A percentile compares a stretch with the other conserved stretches of the same genome.
These are phyloP conservation scores for Oligia strigilis DNA, from an alignment of 2,888 invertebrate genomes.

Conservation along the genomic window DNA sequence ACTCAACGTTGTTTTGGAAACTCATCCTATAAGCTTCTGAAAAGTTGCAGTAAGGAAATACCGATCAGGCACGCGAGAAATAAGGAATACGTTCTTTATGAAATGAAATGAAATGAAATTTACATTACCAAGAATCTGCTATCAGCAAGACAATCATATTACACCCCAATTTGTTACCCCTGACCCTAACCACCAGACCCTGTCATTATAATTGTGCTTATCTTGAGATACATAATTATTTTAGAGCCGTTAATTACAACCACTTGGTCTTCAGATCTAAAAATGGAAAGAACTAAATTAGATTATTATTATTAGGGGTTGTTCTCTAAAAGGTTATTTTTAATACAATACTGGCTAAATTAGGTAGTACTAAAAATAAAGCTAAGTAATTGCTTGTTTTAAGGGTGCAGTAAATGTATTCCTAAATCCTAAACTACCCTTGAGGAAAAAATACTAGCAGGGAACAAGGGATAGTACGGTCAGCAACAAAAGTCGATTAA, in stretches of 20 bases:
- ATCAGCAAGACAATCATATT: constrained; percentile 68
- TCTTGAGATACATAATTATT: constrained; percentile 60
- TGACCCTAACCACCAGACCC: constrained; percentile 44
- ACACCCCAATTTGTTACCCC: constrained; percentile 71
- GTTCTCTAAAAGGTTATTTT: constrained; percentile 23
- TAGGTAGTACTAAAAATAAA: not conserved
- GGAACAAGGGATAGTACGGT: too few species aligned
- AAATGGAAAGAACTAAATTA: constrained; percentile 14
- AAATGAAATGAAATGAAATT: too few species aligned
- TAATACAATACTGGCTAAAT: not conserved
- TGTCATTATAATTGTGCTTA: constrained; percentile 66
- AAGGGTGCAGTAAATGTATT: not conserved
- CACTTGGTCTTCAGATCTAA: constrained; percentile 23
- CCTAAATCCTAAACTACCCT: not conserved
- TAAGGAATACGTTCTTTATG: too few species aligned
- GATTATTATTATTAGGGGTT: constrained; percentile 36
- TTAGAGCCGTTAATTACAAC: constrained; percentile 51
- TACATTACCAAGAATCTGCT: constrained; percentile 38
- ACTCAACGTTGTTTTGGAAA: too few species aligned
- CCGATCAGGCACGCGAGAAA: too few species aligned
- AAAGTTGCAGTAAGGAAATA: too few species aligned
- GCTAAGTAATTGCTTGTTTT: not conserved
- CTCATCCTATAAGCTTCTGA: too few species aligned
- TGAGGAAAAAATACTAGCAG: too few species aligned
- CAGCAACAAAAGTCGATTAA: too few species aligned